phyloP scores from a whole-genome alignment of 2,113 vertebrate genomes.

The Psephotus haematonotus region DNA sequence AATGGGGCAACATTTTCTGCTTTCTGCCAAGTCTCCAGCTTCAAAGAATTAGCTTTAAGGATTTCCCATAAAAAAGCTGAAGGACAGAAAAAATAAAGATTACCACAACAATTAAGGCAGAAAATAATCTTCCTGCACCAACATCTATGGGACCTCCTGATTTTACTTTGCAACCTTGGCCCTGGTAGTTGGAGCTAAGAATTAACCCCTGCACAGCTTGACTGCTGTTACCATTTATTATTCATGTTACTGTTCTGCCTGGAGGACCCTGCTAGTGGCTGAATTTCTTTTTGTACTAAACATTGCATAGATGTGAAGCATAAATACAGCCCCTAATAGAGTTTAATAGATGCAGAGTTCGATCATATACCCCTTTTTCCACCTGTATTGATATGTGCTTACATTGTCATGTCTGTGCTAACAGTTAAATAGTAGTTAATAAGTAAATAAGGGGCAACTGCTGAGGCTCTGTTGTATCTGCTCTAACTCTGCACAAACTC shows the following conservation, averaged over 20 bases:
- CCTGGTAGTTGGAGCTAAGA: neutral
- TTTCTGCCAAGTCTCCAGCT: constrained; percentile 54
- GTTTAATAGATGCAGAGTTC: neutral
- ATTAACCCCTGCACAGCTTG: neutral
- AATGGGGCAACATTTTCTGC: constrained; percentile 44
- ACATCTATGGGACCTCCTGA: constrained; percentile 7
- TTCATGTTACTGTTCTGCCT: neutral
- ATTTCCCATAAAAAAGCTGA: constrained; percentile 61
- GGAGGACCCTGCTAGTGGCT: neutral
- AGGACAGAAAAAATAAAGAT: constrained; percentile 45
- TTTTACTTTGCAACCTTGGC: constrained; percentile 23
- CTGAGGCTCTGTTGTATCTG: neutral
- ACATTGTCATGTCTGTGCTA: neutral
- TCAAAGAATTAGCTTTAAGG: constrained; percentile 66
- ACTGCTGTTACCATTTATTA: neutral
- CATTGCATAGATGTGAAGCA: neutral
- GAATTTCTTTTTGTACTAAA: neutral
- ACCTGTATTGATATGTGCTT: neutral
- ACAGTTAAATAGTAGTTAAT: constrained; percentile 1
- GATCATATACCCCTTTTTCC: neutral
- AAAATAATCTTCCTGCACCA: constrained; percentile 3
- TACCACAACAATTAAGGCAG: neutral
- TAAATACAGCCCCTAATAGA: neutral
- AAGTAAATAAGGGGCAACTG: neutral
- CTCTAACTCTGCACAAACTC: neutral